Evolutionary conservation across 2,113 vertebrate genomes (phyloP).

Genomic region (Stigmatopora nigra): DNA sequence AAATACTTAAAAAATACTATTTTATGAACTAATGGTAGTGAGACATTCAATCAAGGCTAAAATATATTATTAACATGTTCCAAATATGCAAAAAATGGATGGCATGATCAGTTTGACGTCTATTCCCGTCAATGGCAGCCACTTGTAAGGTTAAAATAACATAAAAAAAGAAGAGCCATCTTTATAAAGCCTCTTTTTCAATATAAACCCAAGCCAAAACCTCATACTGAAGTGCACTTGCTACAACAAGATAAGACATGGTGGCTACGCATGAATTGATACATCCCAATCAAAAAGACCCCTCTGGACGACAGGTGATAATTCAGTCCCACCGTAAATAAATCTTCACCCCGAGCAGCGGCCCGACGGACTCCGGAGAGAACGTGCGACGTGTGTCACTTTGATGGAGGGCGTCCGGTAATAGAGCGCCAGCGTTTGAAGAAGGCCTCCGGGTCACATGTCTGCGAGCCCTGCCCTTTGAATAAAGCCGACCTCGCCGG

Average conservation of each 20-base stretch:
- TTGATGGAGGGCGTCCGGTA: conserved; percentile 31
- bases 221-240: neutral
- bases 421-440: conserved; percentile 37
- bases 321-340: conserved; percentile 16
- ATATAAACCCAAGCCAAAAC: neutral
- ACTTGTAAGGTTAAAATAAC: no score
- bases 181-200: neutral
- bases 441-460: conserved; percentile 33
- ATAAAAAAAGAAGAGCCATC: neutral
- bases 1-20: no score
- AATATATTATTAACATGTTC: no score
- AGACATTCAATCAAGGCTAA: no score
- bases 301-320: conserved; percentile 6
- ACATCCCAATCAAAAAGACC: neutral
- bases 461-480: conserved; percentile 49
- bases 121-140: no score
- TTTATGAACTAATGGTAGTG: no score
- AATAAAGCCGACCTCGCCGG: conserved; percentile 39
- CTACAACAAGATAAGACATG: neutral
- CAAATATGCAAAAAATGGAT: no score
- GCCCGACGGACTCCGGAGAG: conserved; percentile 6
- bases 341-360: conserved; percentile 5
- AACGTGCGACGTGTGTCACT: conserved; percentile 23
- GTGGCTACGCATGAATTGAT: neutral
- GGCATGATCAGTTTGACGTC: no score